Percentiles rank a stretch among this genome's conserved stretches.
These are phyloP conservation scores for Halictus ligatus DNA, from an alignment of 2,888 invertebrate genomes.

Conservation along the genomic window DNA sequence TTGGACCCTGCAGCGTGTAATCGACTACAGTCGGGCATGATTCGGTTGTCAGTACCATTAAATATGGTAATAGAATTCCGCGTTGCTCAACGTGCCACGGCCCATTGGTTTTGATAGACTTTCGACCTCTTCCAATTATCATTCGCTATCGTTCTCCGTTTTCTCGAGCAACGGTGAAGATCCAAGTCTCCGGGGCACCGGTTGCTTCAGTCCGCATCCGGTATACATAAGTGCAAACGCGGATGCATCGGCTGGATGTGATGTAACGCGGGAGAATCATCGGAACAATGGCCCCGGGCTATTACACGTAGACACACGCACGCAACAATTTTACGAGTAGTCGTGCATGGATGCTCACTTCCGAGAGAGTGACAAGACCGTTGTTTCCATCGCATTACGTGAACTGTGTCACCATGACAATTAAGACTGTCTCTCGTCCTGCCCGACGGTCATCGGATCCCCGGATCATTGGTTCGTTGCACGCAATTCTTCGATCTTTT, in stretches of 20 bases:
- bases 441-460: slow-evolving; percentile 30
- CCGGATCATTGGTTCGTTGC: neutral
- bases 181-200: slow-evolving; percentile 17
- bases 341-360: slow-evolving; percentile 61
- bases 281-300: slow-evolving; percentile 60
- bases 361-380: slow-evolving; percentile 39
- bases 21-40: neutral
- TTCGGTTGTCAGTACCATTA: neutral
- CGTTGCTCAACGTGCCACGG: neutral
- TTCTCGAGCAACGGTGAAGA: slow-evolving; percentile 3
- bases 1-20: neutral
- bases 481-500: slow-evolving; percentile 24
- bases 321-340: slow-evolving; percentile 59
- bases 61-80: neutral
- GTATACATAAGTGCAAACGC: slow-evolving; percentile 37
- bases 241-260: slow-evolving; percentile 58
- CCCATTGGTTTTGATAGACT: neutral
- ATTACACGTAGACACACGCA: slow-evolving; percentile 54
- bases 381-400: slow-evolving; percentile 48
- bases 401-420: slow-evolving; percentile 54
- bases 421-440: slow-evolving; percentile 33
- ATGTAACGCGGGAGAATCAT: slow-evolving; percentile 64
- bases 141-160: slow-evolving; percentile 13
- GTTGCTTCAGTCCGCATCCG: slow-evolving; percentile 48
- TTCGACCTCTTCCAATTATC: slow-evolving; percentile 21